Evolutionary conservation across 2,888 invertebrate genomes (phyloP), one percentile per base, ranked within the genome.

Genomic region (Coelopa pilipes): DNA sequence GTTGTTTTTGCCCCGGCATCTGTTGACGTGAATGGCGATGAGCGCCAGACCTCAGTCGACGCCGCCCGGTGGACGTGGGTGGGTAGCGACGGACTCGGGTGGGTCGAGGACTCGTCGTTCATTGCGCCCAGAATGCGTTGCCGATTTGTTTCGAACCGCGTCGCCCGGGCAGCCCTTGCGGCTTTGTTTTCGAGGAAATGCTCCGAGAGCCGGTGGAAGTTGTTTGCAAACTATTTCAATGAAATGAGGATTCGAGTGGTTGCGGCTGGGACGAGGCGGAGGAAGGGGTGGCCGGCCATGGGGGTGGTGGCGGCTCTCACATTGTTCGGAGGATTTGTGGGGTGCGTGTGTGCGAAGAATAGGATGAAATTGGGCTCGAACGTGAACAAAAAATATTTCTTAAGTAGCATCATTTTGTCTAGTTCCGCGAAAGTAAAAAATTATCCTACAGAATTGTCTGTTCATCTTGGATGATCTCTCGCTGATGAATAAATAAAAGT

Each of bases 191-290:
- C 3, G n/a, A n/a, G n/a, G 45, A 62, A 62, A 62, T 62, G 60
- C 24, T 62, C 12, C 34, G 60, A 4, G 24, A 21, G 24, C 24
- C 24, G 12, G 60, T 34, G 24, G 60, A 24, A 62, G 60, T 62
- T 24, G 15, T 13, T 62, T 21, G 45, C 60, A 34, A 62, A 62
- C 60, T 62, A 62, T 62, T 62, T 62, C 24, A 62, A 62, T 62
- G 60, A 62, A 62, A 62, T 62, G 24, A 62, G 60, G 60, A 62
- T 62, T 10, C 24, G 60, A 13, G 24, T 24, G 60, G 34, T 21
- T 62, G 60, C 60, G 60, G 60, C 24, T 34, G 34, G 34, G 34
- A n/a, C n/a, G n/a, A 34, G 34, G 34, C 34, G 34, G n/a, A n/a
- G n/a, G n/a, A n/a, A n/a, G n/a, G n/a, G n/a, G n/a, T n/a, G n/a